phyloP scores from a whole-genome alignment of 2,797 vertebrate species.

The Peromyscus melanophrys region DNA sequence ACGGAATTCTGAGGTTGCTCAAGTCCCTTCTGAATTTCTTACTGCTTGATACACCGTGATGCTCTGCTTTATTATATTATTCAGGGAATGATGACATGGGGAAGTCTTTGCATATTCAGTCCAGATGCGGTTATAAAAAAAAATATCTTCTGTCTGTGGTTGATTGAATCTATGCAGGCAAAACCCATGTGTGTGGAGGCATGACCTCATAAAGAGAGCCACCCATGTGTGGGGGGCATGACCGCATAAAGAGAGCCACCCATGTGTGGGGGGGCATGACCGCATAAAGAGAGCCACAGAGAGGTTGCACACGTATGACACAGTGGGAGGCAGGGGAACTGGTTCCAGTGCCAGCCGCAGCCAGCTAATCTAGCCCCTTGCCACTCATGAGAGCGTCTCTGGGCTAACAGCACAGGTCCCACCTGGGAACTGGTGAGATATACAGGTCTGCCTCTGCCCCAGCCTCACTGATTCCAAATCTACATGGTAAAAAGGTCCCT shows the following conservation, averaged over 20 bases:
- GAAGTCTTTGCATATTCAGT: not conserved
- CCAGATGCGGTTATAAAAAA: not conserved
- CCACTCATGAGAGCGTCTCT: not conserved
- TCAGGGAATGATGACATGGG: not conserved
- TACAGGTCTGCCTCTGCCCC: not conserved
- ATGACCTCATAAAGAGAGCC: not conserved
- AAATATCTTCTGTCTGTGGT: not conserved
- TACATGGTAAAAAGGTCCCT: slow-evolving; percentile 12
- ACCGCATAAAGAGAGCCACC: no score
- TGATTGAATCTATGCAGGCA: not conserved
- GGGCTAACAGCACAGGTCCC: rapidly evolving
- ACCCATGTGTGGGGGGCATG: no score
- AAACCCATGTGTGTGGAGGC: not conserved
- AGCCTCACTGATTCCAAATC: not conserved
- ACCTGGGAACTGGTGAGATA: not conserved
- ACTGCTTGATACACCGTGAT: not conserved
- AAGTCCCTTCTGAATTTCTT: not conserved
- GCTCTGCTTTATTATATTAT: not conserved
- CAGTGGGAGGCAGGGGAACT: not conserved
- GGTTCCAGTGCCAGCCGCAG: not conserved
- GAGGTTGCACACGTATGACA: not conserved
- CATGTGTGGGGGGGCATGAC: no score
- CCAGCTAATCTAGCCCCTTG: not conserved
- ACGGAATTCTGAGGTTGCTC: not conserved
- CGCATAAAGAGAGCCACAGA: not conserved